Evolutionary conservation across 2,113 vertebrate species (phyloP).

Genomic region (Seriola aureovittata): DNA sequence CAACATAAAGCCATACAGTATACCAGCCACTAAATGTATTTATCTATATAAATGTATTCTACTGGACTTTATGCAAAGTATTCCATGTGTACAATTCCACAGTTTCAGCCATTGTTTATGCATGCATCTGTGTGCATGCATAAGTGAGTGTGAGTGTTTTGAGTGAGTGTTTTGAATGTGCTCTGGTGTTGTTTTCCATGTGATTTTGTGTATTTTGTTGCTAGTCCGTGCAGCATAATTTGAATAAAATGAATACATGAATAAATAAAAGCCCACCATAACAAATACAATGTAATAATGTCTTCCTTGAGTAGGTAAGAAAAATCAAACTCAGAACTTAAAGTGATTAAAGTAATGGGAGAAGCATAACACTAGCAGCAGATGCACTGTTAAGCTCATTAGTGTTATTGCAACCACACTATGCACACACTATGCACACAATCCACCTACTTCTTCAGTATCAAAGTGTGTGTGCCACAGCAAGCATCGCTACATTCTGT

Average conservation of each 20-base stretch:
- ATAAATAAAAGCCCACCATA: conserved; percentile 38
- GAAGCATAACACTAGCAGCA: conserved; percentile 10
- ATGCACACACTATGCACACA: not conserved
- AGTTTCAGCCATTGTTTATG: not conserved
- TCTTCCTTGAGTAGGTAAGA: not conserved
- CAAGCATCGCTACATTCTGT: not conserved
- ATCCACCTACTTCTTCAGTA: not conserved
- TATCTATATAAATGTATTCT: not conserved
- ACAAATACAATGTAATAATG: conserved; percentile 13
- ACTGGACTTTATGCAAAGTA: not conserved
- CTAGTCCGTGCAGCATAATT: not conserved
- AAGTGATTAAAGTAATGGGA: conserved; percentile 37
- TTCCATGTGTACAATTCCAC: too few species aligned
- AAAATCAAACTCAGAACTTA: conserved; percentile 16
- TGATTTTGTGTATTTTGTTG: not conserved
- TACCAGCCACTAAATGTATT: too few species aligned
- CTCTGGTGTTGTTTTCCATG: not conserved
- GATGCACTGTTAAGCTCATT: conserved; percentile 21
- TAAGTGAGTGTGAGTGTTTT: not conserved
- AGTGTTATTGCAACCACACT: not conserved
- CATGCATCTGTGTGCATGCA: not conserved
- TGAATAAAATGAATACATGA: conserved; percentile 53
- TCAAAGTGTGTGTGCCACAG: not conserved
- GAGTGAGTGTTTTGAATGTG: not conserved
- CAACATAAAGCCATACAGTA: too few species aligned